Evolutionary conservation across 53 echinoderm and acorn worm genomes (phyloP), one percentile per base, ranked within the genome.

Genomic region (Luidia sarsii): DNA sequence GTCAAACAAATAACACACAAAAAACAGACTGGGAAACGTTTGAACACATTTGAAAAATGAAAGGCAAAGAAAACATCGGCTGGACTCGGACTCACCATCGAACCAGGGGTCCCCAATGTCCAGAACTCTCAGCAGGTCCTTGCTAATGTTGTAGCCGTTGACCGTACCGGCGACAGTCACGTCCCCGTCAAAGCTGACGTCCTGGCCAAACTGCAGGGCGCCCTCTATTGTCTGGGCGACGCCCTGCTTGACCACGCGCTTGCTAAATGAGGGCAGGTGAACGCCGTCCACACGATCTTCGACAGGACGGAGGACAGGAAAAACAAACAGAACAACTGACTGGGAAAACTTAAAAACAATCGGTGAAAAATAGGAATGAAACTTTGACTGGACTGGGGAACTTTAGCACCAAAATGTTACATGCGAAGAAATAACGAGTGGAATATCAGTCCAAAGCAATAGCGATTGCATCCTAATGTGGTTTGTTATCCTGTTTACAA

Each of bases 281-380:
- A 77, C 77, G 11, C 61, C 61, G 29, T 77, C 77, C 1, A 77
- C 50, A 31, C 61, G 77, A 77, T 28, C 77, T 77, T 41, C 6
- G 43, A 70, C 14, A 34, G 27, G 35, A 33, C 7, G n/a, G 28
- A 20, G 25, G 22, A 70, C 2, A 71, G 23, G 0, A n/a, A 56
- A 25, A 23, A 56, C 10, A 21, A 22, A 3, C 24, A 18, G 6
- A 33, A 23, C 27, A 10, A 19, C n/a, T n/a, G n/a, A n/a, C n/a
- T 53, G n/a, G 25, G 65, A 6, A 34, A 65, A 33, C 4, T 8
- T 22, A 65, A 24, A 18, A n/a, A 36, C 7, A 65, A 33, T 34
- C 7, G 18, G 36, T 32, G 22, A 13, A 34, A n/a, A 65, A 15
- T 54, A 10, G 15, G 8, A 10, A 46, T 46, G 46, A 46, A 14